Evolutionary conservation across 2,113 vertebrate genomes (phyloP).

Genomic region (Podarcis raffonei): DNA sequence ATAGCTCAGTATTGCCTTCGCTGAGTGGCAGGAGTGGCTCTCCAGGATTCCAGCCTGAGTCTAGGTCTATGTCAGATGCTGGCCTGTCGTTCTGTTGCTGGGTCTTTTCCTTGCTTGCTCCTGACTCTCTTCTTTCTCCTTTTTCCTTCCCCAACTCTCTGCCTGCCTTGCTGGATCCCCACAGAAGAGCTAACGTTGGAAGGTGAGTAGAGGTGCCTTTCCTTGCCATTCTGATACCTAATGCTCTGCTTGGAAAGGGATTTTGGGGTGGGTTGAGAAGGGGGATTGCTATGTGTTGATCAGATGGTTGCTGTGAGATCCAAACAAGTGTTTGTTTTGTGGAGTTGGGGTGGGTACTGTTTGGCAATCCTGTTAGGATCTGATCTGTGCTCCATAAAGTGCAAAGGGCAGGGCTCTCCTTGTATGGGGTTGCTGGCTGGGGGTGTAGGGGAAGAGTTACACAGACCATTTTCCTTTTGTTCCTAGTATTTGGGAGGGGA

Average conservation of each 20-base stretch:
- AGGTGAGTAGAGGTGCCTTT: conserved; percentile 18
- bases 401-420: neutral
- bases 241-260: neutral
- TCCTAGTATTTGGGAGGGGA: neutral
- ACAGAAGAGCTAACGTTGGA: conserved; percentile 36
- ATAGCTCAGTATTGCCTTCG: too few relatives aligned
- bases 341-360: neutral
- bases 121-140: neutral
- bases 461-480: neutral
- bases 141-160: neutral
- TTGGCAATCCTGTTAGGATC: neutral
- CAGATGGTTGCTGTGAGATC: neutral
- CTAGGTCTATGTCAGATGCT: too few relatives aligned
- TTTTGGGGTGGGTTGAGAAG: neutral
- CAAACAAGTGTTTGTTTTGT: neutral
- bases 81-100: too few relatives aligned
- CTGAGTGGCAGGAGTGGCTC: too few relatives aligned
- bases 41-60: too few relatives aligned
- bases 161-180: neutral
- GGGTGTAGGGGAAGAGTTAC: neutral
- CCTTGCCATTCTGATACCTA: too few relatives aligned
- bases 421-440: too few relatives aligned
- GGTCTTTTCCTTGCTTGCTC: neutral
- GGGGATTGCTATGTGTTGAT: neutral
- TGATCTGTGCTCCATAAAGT: neutral